phyloP scores from a whole-genome alignment of 1,140 invertebrate species.

The Melanaphis sacchari region DNA sequence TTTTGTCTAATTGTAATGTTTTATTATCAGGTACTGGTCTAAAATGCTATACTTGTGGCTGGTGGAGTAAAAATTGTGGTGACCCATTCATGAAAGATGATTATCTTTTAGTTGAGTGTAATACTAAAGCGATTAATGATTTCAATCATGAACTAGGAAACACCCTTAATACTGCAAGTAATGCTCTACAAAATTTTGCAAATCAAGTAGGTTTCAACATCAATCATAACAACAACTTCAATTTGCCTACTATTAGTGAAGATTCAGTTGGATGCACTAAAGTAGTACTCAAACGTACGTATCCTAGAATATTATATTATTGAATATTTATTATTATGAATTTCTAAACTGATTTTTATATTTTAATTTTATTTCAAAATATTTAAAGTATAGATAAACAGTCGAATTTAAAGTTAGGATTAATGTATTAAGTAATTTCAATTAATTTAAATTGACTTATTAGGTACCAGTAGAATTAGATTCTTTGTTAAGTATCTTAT shows the following conservation, averaged over 20 bases:
- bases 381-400: not conserved
- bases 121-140: constrained; percentile 37
- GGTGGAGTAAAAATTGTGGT: constrained; percentile 18
- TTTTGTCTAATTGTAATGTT: not conserved
- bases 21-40: constrained; percentile 6
- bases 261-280: constrained; percentile 43
- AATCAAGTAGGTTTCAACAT: constrained; percentile 43
- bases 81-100: constrained; percentile 38
- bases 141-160: constrained; percentile 28
- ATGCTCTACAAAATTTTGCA: constrained; percentile 38
- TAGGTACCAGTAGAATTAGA: not conserved
- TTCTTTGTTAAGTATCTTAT: too few relatives aligned
- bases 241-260: constrained; percentile 22
- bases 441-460: not conserved
- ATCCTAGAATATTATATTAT: not conserved
- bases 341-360: not conserved
- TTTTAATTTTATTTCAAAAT: not conserved
- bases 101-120: constrained; percentile 31
- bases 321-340: not conserved
- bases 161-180: constrained; percentile 21
- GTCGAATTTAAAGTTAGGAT: not conserved
- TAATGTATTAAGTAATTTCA: too few relatives aligned
- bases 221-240: constrained; percentile 36
- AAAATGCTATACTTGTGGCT: constrained; percentile 42
- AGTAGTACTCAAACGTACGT: constrained; percentile 41